Evolutionary conservation across 2,113 vertebrate species (phyloP), one percentile per base, ranked within the genome.

Genomic region (Riparia riparia): DNA sequence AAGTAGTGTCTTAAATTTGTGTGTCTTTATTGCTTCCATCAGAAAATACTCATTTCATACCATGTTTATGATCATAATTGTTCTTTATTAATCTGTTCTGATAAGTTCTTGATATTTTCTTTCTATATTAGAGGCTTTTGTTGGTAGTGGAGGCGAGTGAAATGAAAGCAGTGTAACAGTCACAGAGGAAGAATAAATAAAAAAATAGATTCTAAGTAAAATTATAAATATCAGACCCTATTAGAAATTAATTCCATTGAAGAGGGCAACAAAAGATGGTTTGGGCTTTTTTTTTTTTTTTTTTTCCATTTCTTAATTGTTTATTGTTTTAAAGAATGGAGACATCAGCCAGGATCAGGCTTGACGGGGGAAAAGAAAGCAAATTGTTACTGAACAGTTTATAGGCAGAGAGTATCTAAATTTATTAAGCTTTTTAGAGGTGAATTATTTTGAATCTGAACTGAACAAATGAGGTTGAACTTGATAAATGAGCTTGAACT

Each of bases 401-500:
- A 71, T 68, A 86, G 42, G 25, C 71, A 93, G 47, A 86, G 25
- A 66, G 25, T 50, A 81, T 81, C 58, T 90, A 56, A 83, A 94
- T 83, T 90, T 95, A 25, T 91, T 77, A 88, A 93, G 85, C 56
- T 82, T 91, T 90, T 93, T 51, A 86, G 51, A 73, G 63, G 63
- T 82, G 86, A 89, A 50, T 82, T 94, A 86, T 90, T 97, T 94
- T 91, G 82, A 96, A 41, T 92, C 68, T 89, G n/a, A 94, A 74
- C 54, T 64, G 74, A 93, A 74, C 61, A 94, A 94, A 95, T 80
- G 66, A 93, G 61, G 24, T 93, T 77, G 79, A 88, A 90, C 90
- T 90, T 97, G 96, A 95, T 95, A 95, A 96, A 97, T 94, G 93
- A 94, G 50, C 47, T 93, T 95, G 92, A 96, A 96, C 88, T 95